Evolutionary conservation across 2,888 invertebrate genomes (phyloP).

Genomic region (Hemaris fuciformis): DNA sequence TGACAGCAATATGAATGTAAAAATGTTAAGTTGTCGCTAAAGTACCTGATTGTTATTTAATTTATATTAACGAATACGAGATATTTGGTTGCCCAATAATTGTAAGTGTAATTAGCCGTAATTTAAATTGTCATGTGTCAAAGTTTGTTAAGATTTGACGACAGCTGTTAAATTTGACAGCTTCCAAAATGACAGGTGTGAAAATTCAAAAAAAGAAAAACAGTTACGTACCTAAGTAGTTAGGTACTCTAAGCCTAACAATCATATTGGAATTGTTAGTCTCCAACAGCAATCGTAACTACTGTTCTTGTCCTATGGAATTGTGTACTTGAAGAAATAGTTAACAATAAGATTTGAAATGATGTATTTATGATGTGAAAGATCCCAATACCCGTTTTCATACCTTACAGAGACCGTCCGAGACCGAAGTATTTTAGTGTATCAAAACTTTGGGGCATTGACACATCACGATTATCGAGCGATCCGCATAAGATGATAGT

Average conservation of each 20-base stretch:
- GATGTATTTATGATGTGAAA: background rate
- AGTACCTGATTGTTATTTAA: slow-evolving; percentile 10
- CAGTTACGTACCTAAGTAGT: no score
- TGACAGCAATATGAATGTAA: background rate
- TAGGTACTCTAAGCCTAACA: no score
- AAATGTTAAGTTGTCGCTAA: slow-evolving; percentile 3
- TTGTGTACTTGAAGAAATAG: background rate
- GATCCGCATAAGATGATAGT: no score
- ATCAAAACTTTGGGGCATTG: background rate
- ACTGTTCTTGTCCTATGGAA: background rate
- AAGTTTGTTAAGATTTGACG: background rate
- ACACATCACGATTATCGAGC: no score
- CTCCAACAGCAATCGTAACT: background rate
- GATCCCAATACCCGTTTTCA: background rate
- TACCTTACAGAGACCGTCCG: slow-evolving; percentile 5
- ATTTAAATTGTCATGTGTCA: slow-evolving; percentile 4
- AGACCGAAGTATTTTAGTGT: background rate
- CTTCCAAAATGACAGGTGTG: background rate
- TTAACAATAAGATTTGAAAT: background rate
- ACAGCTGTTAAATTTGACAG: background rate
- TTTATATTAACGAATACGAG: background rate
- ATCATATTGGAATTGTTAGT: background rate
- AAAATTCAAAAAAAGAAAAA: no score
- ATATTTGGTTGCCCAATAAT: background rate
- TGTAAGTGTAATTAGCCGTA: background rate